Evolutionary conservation across 2,888 invertebrate species (phyloP).

Genomic region (Congeria kusceri): DNA sequence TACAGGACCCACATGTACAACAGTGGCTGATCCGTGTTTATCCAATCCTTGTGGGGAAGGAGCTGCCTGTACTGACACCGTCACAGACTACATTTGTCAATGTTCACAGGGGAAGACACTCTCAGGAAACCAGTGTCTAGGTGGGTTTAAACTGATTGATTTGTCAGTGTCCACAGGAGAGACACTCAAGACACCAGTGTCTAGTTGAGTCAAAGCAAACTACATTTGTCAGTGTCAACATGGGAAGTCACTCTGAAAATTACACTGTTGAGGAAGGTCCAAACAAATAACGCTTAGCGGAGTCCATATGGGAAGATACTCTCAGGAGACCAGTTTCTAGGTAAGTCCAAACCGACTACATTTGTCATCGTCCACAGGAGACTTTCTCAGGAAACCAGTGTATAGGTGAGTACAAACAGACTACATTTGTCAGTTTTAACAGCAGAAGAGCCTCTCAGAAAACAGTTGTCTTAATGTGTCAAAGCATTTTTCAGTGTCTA

Average conservation of each 20-base stretch:
- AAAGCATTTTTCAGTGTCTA: no score
- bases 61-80: conserved; percentile 27
- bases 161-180: no score
- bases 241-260: no score
- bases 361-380: conserved; percentile 45
- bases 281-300: conserved; percentile 38
- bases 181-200: no score
- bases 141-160: no score
- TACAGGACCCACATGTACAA: conserved; percentile 50
- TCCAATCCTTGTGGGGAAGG: conserved; percentile 45
- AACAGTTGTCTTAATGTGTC: no score
- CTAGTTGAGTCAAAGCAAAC: no score
- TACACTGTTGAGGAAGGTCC: no score
- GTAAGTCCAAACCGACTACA: no score
- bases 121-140: conserved; percentile 12
- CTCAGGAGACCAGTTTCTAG: conserved; percentile 9
- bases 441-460: no score
- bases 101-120: conserved; percentile 40
- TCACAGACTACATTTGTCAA: conserved; percentile 38
- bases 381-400: conserved; percentile 18
- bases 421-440: no score
- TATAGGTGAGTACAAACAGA: neutral
- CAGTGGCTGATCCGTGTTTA: conserved; percentile 43
- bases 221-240: no score
- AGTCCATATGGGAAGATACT: conserved; percentile 38